These are phyloP conservation scores for Lutjanus erythropterus DNA, from an alignment of 2,113 vertebrate species.

Conservation along the genomic window DNA sequence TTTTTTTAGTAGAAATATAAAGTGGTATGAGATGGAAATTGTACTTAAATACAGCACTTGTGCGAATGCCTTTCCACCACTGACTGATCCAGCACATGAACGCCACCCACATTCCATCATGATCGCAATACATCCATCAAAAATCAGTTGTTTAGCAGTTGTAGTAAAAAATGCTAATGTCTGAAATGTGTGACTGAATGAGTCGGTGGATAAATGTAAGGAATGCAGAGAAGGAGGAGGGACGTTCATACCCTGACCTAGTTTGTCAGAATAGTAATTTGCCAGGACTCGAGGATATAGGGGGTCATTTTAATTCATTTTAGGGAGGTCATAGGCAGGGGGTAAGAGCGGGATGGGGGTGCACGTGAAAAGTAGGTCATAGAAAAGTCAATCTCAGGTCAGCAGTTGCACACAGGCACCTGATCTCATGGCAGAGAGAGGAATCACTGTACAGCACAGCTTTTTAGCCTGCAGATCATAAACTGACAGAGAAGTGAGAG, in stretches of 20 bases:
- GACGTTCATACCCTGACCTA: constrained; percentile 49
- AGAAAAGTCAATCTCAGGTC: constrained; percentile 62
- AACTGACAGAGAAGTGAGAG: not conserved
- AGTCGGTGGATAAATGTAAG: constrained; percentile 54
- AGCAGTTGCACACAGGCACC: constrained; percentile 36
- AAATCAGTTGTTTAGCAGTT: not conserved
- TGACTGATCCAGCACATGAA: not conserved
- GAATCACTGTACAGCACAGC: not conserved
- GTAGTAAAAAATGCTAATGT: not conserved
- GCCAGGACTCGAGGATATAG: constrained; percentile 29
- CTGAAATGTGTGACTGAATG: constrained; percentile 42
- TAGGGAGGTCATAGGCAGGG: constrained; percentile 21
- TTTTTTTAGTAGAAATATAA: not conserved
- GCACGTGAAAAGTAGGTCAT: constrained; percentile 63
- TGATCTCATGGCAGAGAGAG: constrained; percentile 14
- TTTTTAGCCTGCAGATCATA: constrained; percentile 8
- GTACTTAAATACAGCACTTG: not conserved
- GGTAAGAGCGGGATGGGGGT: not conserved
- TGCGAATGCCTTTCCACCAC: not conserved
- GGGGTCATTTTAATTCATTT: constrained; percentile 55
- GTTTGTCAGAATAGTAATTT: constrained; percentile 41
- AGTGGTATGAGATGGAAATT: not conserved
- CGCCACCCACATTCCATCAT: not conserved
- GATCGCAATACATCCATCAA: not conserved
- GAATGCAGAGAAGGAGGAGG: constrained; percentile 61